Conservation (phyloP, 2,113 vertebrate species). For the Thunnus maccoyii region DNA sequence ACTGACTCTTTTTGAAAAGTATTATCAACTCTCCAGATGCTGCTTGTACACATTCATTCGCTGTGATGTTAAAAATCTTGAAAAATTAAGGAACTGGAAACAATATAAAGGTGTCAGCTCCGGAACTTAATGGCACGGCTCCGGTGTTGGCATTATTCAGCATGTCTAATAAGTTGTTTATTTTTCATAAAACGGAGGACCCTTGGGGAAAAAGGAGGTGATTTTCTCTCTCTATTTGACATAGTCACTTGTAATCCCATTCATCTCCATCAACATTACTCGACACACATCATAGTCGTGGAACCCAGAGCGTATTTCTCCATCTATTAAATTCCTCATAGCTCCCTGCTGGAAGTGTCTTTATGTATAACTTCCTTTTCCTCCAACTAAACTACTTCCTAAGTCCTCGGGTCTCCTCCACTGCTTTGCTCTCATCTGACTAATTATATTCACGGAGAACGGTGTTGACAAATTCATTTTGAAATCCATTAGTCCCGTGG, state of each 20-base stretch:
- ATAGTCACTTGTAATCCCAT: conserved; percentile 37
- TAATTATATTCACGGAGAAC: conserved; percentile 82
- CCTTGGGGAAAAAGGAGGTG: conserved; percentile 80
- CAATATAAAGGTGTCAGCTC: conserved; percentile 29
- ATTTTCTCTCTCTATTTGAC: conserved; percentile 73
- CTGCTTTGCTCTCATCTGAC: conserved; percentile 77
- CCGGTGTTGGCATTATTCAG: conserved; percentile 39
- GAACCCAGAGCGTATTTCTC: conserved; percentile 1
- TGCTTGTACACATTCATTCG: conserved; percentile 7
- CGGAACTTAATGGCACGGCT: conserved; percentile 37
- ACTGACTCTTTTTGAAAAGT: not conserved
- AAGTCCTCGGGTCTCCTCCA: conserved; percentile 55
- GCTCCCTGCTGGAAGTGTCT: conserved; percentile 20
- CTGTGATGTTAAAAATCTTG: conserved; percentile 67
- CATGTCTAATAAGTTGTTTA: conserved; percentile 39
- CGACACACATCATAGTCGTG: conserved; percentile 5
- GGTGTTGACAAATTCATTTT: conserved; percentile 87
- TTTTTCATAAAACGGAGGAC: conserved; percentile 88
- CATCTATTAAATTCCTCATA: conserved; percentile 2
- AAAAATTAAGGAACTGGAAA: conserved; percentile 51
- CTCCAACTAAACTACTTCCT: conserved; percentile 43
- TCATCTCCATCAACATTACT: conserved; percentile 27
- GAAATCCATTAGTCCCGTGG: conserved; percentile 86
- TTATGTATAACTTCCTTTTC: conserved; percentile 18
- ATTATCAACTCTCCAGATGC: not conserved